Evolutionary conservation across 64 coral and sea anemone species (phyloP).

Genomic region (Porites australiensis): DNA sequence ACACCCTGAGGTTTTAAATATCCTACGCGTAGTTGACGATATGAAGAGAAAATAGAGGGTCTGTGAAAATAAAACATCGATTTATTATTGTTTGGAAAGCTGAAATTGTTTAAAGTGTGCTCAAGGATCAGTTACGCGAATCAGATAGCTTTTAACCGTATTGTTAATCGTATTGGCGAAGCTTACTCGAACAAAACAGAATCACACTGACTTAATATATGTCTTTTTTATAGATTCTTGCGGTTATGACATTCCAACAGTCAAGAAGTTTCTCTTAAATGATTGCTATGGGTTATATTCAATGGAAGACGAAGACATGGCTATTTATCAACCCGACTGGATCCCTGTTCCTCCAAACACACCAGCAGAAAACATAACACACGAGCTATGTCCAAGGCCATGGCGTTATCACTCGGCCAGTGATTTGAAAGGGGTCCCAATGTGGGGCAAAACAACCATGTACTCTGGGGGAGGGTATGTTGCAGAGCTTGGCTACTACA

Average conservation of each 20-base stretch:
- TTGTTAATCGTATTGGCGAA: too few species aligned
- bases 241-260: not conserved
- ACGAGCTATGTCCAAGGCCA: conserved; percentile 70
- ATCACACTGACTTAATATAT: too few species aligned
- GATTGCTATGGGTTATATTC: conserved; percentile 56
- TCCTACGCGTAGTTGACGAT: too few species aligned
- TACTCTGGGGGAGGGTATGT: conserved; percentile 92
- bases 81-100: too few species aligned
- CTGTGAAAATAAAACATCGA: too few species aligned
- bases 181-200: too few species aligned
- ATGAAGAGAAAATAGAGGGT: too few species aligned
- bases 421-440: conserved; percentile 59
- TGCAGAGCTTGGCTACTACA: conserved; percentile 89
- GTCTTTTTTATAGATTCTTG: not conserved
- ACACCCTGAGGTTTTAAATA: too few species aligned
- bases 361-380: conserved; percentile 35
- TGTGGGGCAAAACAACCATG: conserved; percentile 66
- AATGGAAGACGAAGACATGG: conserved; percentile 52
- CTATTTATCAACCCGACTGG: conserved; percentile 82
- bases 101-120: too few species aligned
- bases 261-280: not conserved
- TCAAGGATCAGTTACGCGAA: too few species aligned
- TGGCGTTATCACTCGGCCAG: conserved; percentile 72
- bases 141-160: too few species aligned
- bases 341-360: conserved; percentile 55